Percentiles rank a stretch among this genome's conserved stretches.
Conservation (phyloP, 2,797 vertebrate species). For the Phalloptychus januarius region DNA sequence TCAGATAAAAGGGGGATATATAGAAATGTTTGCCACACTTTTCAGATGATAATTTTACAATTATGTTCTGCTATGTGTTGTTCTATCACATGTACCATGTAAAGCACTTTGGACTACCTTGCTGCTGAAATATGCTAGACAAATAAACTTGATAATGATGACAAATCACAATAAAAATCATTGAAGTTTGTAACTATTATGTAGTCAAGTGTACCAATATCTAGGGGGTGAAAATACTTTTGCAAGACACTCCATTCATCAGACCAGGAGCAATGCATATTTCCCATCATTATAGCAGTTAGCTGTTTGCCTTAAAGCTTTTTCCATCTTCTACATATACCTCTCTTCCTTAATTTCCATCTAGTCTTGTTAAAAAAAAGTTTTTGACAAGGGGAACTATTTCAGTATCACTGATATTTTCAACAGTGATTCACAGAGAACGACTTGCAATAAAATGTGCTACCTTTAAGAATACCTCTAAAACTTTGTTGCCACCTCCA, state of each 20-base stretch:
- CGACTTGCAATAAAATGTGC: slow-evolving; percentile 51
- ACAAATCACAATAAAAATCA: background rate
- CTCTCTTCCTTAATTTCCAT: slow-evolving; percentile 40
- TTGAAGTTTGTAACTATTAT: background rate
- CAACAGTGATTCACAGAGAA: slow-evolving; percentile 55
- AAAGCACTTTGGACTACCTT: background rate
- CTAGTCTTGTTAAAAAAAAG: slow-evolving; percentile 20
- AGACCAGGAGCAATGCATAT: slow-evolving; percentile 17
- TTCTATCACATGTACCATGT: background rate
- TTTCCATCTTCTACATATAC: slow-evolving; percentile 12
- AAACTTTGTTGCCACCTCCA: slow-evolving; percentile 46
- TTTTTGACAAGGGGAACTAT: slow-evolving; percentile 46
- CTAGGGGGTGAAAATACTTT: background rate
- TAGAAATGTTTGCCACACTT: background rate
- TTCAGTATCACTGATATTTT: slow-evolving; percentile 42
- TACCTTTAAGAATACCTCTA: slow-evolving; percentile 44
- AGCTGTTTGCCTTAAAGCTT: slow-evolving; percentile 5
- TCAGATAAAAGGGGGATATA: background rate
- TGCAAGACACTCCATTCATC: background rate
- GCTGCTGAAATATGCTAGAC: background rate
- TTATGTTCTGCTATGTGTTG: background rate
- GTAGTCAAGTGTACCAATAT: background rate
- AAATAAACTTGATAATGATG: background rate
- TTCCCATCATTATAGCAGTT: background rate
- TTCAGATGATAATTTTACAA: background rate